A percentile compares a stretch with the other conserved stretches of the same genome.
phyloP scores from a whole-genome alignment of 2,888 invertebrate species.

The Lycia hirtaria region DNA sequence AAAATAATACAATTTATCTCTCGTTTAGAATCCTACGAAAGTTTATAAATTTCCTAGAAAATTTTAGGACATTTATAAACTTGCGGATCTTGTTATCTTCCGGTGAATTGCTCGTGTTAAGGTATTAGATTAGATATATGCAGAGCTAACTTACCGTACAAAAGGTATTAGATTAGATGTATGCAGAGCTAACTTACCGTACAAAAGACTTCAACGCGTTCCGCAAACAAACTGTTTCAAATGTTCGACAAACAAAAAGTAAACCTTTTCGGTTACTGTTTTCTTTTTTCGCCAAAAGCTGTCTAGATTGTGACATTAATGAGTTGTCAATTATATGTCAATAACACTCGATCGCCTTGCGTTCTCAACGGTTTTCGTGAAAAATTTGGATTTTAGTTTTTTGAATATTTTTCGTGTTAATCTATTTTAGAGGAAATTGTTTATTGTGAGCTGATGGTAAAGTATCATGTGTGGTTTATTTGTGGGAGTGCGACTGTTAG shows the following conservation, averaged over 20 bases:
- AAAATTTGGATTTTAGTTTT: constrained; percentile 80
- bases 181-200: constrained; percentile 13
- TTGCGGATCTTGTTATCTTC: too few species aligned
- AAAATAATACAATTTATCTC: too few species aligned
- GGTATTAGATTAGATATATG: too few species aligned
- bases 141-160: too few species aligned
- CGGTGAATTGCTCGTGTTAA: too few species aligned
- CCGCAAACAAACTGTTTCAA: constrained; percentile 28
- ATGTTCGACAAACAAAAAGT: neutral
- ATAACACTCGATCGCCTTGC: constrained; percentile 58
- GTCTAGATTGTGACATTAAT: constrained; percentile 45
- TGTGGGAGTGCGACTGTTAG: constrained; percentile 60
- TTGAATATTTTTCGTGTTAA: constrained; percentile 76
- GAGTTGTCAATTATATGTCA: constrained; percentile 35
- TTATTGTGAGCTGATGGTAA: constrained; percentile 78
- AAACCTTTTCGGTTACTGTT: constrained; percentile 15
- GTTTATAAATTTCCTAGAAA: too few species aligned
- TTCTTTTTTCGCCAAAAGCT: constrained; percentile 39
- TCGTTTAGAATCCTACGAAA: too few species aligned
- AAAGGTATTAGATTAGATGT: neutral
- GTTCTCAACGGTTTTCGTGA: constrained; percentile 70
- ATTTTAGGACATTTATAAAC: too few species aligned
- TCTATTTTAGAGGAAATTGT: constrained; percentile 83
- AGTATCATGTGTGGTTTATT: constrained; percentile 80
- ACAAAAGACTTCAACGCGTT: constrained; percentile 36